A percentile compares a stretch with the other conserved stretches of the same genome.
These are phyloP conservation scores for Coturnix japonica DNA, from an alignment of 2,113 vertebrate species.

Conservation along the genomic window DNA sequence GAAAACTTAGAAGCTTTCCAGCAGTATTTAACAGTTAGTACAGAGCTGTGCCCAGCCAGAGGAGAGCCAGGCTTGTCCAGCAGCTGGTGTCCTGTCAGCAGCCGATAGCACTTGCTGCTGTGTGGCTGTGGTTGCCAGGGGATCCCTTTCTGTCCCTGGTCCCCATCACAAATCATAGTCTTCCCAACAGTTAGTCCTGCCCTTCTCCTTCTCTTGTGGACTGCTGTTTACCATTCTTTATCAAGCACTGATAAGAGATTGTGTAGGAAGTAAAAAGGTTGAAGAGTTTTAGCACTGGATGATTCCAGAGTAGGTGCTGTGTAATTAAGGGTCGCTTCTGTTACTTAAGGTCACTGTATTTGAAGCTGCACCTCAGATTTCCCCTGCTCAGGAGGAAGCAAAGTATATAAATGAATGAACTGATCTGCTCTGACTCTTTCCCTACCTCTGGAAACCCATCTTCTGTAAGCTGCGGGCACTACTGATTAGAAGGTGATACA, in stretches of 20 bases:
- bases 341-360: background rate
- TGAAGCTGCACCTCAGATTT: background rate
- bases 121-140: background rate
- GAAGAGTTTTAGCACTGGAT: background rate
- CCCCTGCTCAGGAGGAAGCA: background rate
- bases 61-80: background rate
- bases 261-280: slow-evolving; percentile 6
- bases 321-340: slow-evolving; percentile 6
- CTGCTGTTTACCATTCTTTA: background rate
- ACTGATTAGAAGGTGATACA: background rate
- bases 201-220: background rate
- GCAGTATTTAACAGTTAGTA: background rate
- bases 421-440: background rate
- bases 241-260: background rate
- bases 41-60: background rate
- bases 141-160: background rate
- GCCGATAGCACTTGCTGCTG: background rate
- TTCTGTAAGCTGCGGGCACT: background rate
- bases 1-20: background rate
- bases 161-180: background rate
- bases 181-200: background rate
- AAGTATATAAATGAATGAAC: background rate
- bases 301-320: background rate
- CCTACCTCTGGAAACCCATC: background rate
- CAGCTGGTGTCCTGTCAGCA: background rate